These are phyloP conservation scores for Amphiprion ocellaris DNA, from an alignment of 2,113 vertebrate species.

Conservation along the genomic window DNA sequence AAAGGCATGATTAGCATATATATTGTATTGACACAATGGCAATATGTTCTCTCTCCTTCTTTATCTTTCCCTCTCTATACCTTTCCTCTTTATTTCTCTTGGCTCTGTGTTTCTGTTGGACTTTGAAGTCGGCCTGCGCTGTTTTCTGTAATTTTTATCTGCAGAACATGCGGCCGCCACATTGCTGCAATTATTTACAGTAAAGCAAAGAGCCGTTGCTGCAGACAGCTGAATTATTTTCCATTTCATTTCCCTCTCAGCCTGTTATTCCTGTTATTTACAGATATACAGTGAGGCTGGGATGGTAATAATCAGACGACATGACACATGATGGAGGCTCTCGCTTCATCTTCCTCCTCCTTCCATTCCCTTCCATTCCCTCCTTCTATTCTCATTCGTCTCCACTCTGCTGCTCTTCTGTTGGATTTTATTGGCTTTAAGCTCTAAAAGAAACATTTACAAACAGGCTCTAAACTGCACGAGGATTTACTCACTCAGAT, in stretches of 20 bases:
- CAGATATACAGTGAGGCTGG: neutral
- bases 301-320: too few species aligned
- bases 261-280: constrained; percentile 10
- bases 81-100: constrained; percentile 10
- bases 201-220: neutral
- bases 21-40: constrained; percentile 80
- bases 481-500: too few species aligned
- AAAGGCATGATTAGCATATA: constrained; percentile 82
- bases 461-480: too few species aligned
- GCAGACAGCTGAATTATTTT: neutral
- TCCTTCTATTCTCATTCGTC: too few species aligned
- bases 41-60: constrained; percentile 63
- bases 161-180: constrained; percentile 28
- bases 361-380: too few species aligned
- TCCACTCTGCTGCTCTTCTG: too few species aligned
- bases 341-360: too few species aligned
- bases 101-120: constrained; percentile 17
- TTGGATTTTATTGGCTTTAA: too few species aligned
- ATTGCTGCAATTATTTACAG: constrained; percentile 68
- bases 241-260: neutral
- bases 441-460: too few species aligned
- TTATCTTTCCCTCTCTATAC: constrained; percentile 49
- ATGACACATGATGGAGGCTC: too few species aligned
- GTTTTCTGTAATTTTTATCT: constrained; percentile 70
- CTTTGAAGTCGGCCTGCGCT: constrained; percentile 67